Evolutionary conservation across 2,113 vertebrate genomes (phyloP), one percentile per base, ranked within the genome.

Genomic region (Myocastor coypus): DNA sequence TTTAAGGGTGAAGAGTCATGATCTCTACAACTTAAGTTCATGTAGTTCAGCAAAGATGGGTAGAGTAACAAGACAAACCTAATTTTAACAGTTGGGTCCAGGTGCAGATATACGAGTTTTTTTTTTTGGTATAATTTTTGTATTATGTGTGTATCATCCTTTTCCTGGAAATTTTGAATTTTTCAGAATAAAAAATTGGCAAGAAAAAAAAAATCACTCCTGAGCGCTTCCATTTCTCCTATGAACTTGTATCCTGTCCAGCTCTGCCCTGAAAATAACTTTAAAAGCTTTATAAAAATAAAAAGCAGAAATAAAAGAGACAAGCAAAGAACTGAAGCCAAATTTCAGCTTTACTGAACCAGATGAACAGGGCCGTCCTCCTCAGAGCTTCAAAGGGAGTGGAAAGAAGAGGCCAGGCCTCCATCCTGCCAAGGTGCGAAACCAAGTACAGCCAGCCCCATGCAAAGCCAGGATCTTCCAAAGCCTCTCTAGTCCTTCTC

Each of bases 11-110:
- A 95, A 64, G 26, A 91, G 64, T 17, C n/a, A 34, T 42, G 57
- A 75, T 34, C 42, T 94, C 17, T 68, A 28, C 5, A 95, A 75
- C 28, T 52, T 84, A 69, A 22, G 55, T 61, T 91, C 80, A 89
- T 40, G 55, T 61, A 1, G 14, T 42, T 81, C 37, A 73, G 64
- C 88, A 82, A 89, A 95, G 34, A 81, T 17, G 80, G 24, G 59
- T 4, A 88, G 26, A 63, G 24, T 71, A n/a, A 95, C 37, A 95
- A 83, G 69, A 64, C 34, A 94, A 94, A 63, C n/a, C 71, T 90
- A 89, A 66, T 81, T 77, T 80, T 66, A 91, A 73, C 37, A 86
- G 55, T 5, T 68, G 81, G 66, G 19, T 40, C 37, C 77, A 30
- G 26, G 24, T 68, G 34, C 66, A 73, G 55, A 66, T 73, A n/a